A percentile compares a stretch with the other conserved stretches of the same genome.
Evolutionary conservation across 2,797 vertebrate species (phyloP).

Genomic region (Manis pentadactyla): DNA sequence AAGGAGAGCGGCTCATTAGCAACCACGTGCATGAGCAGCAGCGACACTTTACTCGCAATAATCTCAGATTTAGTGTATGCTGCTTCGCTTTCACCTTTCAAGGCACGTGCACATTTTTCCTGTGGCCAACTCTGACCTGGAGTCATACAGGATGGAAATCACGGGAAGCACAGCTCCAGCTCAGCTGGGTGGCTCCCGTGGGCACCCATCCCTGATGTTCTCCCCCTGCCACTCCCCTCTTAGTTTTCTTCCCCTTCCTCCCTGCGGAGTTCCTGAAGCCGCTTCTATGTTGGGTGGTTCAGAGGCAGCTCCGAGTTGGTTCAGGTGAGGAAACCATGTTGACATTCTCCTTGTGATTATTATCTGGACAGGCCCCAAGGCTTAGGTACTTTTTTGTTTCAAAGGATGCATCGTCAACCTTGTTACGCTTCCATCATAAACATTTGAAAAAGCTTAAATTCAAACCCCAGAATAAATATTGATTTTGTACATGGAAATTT

Average conservation of each 20-base stretch:
- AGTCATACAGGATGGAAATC: not conserved
- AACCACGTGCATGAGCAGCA: fast-evolving
- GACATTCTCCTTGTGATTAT: not conserved
- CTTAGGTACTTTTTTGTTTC: not conserved
- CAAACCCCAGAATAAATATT: not conserved
- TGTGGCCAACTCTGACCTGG: not conserved
- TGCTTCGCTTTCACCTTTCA: not conserved
- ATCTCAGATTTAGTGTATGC: not conserved
- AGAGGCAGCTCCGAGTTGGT: not conserved
- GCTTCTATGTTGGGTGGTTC: not conserved
- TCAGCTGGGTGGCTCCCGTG: not conserved
- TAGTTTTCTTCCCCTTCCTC: not conserved
- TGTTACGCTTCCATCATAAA: not conserved
- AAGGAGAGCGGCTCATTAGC: not conserved
- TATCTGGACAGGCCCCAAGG: not conserved
- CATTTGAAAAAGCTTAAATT: not conserved
- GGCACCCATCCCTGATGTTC: not conserved
- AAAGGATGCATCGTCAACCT: not conserved
- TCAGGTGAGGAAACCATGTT: not conserved
- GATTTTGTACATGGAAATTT: not conserved
- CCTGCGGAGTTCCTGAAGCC: not conserved
- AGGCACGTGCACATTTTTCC: not conserved
- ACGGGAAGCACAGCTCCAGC: not conserved
- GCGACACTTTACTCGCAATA: not conserved
- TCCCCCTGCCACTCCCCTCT: not conserved